Evolutionary conservation across 1,140 invertebrate species (phyloP).

Genomic region (Lepidurus arcticus): DNA sequence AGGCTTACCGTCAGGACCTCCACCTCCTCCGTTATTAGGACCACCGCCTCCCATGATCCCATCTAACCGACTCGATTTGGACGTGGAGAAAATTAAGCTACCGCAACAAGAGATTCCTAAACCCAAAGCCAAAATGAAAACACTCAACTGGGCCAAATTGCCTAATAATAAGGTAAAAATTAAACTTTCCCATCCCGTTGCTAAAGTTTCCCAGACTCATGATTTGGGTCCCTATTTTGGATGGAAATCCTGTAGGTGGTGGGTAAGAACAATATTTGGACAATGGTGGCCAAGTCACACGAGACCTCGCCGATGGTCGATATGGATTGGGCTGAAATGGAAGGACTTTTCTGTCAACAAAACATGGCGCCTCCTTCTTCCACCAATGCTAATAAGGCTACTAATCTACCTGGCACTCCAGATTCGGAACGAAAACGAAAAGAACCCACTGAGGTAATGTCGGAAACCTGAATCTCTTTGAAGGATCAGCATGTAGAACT

Average conservation of each 20-base stretch:
- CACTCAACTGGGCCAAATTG: constrained; percentile 91
- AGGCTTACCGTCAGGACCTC: constrained; percentile 42
- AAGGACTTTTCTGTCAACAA: constrained; percentile 85
- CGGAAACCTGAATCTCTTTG: constrained; percentile 36
- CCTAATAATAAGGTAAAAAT: constrained; percentile 69
- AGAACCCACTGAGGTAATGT: constrained; percentile 43
- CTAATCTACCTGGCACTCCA: constrained; percentile 29
- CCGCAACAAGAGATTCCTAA: constrained; percentile 81
- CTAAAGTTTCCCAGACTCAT: not conserved
- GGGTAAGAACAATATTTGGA: constrained; percentile 87
- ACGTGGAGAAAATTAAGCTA: constrained; percentile 46
- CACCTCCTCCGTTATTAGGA: constrained; percentile 44
- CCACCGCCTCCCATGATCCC: constrained; percentile 44
- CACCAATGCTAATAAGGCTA: constrained; percentile 11
- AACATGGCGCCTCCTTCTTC: constrained; percentile 26
- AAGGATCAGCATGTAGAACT: constrained; percentile 23
- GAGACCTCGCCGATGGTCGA: constrained; percentile 70
- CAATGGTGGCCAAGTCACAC: constrained; percentile 74
- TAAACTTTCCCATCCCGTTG: not conserved
- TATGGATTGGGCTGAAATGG: constrained; percentile 86
- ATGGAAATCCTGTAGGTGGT: constrained; percentile 53
- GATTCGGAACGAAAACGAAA: constrained; percentile 43
- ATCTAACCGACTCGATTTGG: constrained; percentile 34
- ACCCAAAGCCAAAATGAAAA: constrained; percentile 89
- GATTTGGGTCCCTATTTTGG: too few relatives aligned